A percentile compares a stretch with the other conserved stretches of the same genome.
phyloP scores from a whole-genome alignment of 2,113 vertebrate species.

The Alexandromys fortis region DNA sequence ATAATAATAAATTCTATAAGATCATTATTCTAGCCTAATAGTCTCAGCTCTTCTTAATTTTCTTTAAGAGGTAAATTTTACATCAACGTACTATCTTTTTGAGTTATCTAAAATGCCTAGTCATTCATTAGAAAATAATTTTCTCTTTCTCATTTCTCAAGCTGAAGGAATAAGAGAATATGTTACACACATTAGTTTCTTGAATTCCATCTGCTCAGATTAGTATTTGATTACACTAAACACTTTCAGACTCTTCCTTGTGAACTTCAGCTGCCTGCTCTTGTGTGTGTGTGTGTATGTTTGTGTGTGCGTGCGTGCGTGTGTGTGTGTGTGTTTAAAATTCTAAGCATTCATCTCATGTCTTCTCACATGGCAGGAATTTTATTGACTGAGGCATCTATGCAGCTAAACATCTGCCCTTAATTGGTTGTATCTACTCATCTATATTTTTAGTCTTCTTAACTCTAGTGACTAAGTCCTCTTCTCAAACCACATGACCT shows the following conservation, averaged over 20 bases:
- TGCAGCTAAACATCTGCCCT: neutral
- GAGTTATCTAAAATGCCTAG: slow-evolving; percentile 10
- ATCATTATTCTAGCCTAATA: neutral
- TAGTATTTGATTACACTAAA: slow-evolving; percentile 9
- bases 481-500: neutral
- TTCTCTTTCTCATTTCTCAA: slow-evolving; percentile 44
- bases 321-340: neutral
- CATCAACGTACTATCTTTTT: neutral
- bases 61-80: too few relatives aligned
- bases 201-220: neutral
- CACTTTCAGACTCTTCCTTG: neutral
- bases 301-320: neutral
- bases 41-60: slow-evolving; percentile 25
- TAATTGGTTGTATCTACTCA: neutral
- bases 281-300: neutral
- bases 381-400: neutral
- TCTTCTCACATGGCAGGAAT: neutral
- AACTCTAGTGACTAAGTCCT: neutral
- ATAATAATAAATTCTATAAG: neutral
- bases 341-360: neutral
- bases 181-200: neutral
- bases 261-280: neutral
- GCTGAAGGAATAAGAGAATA: neutral
- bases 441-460: neutral
- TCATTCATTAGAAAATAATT: slow-evolving; percentile 44